Evolutionary conservation across 2,888 invertebrate genomes (phyloP), one percentile per base, ranked within the genome.

Genomic region (Drosophila prolongata): DNA sequence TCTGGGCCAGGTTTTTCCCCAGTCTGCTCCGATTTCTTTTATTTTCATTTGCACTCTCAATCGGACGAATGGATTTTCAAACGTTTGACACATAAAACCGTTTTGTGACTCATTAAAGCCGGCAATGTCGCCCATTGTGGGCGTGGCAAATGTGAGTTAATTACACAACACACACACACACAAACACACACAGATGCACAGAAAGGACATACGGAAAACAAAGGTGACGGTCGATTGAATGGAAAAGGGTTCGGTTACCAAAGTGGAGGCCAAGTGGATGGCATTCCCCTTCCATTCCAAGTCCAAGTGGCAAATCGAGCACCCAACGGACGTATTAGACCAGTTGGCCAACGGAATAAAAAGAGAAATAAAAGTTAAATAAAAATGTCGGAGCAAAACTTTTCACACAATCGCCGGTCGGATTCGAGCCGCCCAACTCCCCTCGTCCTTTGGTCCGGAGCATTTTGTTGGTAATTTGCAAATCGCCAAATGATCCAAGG

Each of bases 21-120:
- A 24, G 8, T 54, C 24, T 8, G 13, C 13, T 53, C 54, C 10
- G 11, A 50, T 67, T 49, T 49, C 53, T 61, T 49, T 38, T 44
- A 40, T 71, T 67, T 56, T 54, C 34, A 37, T 49, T 37, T 44
- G 49, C 62, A 62, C 55, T 72, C 47, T 13, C 73, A 59, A 74
- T 71, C 66, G 74, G 74, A 58, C 59, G 75, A 68, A 75, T 68
- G 56, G 73, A 54, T 68, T 72, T 74, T 75, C 75, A 75, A 75
- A 75, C 73, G 73, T 73, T 73, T 73, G 80, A 78, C 80, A 83
- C 88, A 83, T 83, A 80, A 83, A 88, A 79, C 70, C 83, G 76
- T 85, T 87, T 83, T 85, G 75, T 68, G 77, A 81, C 77, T 79
- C 82, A 76, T 87, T 74, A 73, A 75, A 75, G 46, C 50, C 55